phyloP scores from a whole-genome alignment of 2,797 vertebrate genomes.

The Heteromormyrus szaboi region DNA sequence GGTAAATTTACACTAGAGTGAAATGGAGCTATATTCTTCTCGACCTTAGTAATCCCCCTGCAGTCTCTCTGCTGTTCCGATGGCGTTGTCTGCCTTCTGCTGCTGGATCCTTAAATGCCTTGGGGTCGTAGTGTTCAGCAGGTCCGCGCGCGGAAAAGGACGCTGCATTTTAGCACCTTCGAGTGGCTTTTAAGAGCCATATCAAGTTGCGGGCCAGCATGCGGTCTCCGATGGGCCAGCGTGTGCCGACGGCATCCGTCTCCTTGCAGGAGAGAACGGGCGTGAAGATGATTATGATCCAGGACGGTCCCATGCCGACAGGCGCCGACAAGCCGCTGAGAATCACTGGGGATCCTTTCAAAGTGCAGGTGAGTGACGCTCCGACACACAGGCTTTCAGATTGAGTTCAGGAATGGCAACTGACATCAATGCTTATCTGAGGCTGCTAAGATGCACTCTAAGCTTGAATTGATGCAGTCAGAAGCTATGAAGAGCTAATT shows the following conservation, averaged over 20 bases:
- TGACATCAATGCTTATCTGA: background rate
- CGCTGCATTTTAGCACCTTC: background rate
- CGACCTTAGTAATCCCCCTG: background rate
- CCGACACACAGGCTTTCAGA: background rate
- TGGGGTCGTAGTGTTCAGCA: background rate
- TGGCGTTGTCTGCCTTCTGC: background rate
- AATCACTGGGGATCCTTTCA: conserved; percentile 94
- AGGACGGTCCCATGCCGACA: conserved; percentile 92
- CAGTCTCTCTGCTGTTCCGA: background rate
- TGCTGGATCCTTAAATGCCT: background rate
- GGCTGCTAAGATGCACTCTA: background rate
- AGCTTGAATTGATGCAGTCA: background rate
- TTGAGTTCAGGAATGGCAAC: background rate
- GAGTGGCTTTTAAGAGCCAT: background rate
- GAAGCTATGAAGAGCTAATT: background rate
- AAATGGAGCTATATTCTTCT: background rate
- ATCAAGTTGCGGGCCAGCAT: background rate
- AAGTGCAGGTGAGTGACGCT: conserved; percentile 77
- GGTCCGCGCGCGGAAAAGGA: background rate
- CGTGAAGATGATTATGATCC: conserved; percentile 99
- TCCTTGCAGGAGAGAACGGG: conserved; percentile 85
- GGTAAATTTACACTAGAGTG: background rate
- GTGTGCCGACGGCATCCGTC: conserved; percentile 23
- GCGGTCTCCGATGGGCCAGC: background rate
- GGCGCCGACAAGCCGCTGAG: conserved; percentile 97